Evolutionary conservation across 2,113 vertebrate genomes (phyloP).

Genomic region (Zosterops japonicus): DNA sequence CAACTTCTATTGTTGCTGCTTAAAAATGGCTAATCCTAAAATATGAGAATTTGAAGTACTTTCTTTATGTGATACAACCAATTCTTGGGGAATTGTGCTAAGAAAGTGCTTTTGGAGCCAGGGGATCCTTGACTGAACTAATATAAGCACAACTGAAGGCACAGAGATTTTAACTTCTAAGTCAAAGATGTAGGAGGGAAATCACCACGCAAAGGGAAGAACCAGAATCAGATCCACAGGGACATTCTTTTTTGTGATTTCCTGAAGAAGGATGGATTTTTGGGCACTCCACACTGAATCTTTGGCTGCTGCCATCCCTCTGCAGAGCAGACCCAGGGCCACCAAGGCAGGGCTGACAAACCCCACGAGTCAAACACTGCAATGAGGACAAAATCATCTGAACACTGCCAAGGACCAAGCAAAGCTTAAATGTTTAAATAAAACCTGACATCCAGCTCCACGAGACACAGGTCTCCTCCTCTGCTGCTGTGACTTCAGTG

Average conservation of each 20-base stretch:
- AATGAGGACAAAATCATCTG: not conserved
- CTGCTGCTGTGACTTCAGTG: not conserved
- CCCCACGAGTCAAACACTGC: accelerated
- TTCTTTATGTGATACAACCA: not conserved
- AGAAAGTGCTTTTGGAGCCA: not conserved
- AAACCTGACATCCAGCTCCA: not conserved
- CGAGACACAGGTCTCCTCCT: not conserved
- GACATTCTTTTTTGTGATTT: not conserved
- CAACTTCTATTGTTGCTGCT: not conserved
- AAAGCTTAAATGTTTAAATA: not conserved
- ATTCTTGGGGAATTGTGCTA: not conserved
- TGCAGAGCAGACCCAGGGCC: not conserved
- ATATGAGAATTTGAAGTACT: not conserved
- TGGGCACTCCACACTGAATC: too few species aligned
- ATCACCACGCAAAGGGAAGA: not conserved
- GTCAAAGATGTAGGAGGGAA: not conserved
- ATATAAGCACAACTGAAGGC: not conserved
- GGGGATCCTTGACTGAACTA: not conserved
- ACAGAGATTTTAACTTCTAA: not conserved
- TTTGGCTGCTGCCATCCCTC: not conserved
- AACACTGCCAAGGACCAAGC: not conserved
- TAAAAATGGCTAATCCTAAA: not conserved
- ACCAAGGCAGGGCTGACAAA: not conserved
- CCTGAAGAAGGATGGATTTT: not conserved
- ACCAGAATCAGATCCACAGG: not conserved